These are phyloP conservation scores for Canis aureus DNA, from an alignment of 2,113 vertebrate species.

Conservation along the genomic window DNA sequence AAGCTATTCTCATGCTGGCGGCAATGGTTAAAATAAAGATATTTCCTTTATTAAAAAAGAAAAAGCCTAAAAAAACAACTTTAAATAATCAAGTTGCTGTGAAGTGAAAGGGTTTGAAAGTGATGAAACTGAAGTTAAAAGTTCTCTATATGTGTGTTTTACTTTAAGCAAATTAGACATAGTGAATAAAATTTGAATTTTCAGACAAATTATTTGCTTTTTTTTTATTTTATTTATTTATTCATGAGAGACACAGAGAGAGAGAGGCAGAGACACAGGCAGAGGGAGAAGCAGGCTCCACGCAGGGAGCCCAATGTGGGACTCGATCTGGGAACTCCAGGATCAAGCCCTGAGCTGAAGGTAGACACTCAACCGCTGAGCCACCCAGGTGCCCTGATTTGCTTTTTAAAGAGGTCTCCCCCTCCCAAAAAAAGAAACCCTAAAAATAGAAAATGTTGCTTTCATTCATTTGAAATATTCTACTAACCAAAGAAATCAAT, in stretches of 20 bases:
- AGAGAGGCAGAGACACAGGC: no score
- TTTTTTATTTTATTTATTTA: neutral
- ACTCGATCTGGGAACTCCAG: no score
- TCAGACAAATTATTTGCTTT: slow-evolving; percentile 44
- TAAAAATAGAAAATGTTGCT: slow-evolving; percentile 75
- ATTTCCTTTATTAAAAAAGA: slow-evolving; percentile 1
- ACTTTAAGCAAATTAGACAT: slow-evolving; percentile 56
- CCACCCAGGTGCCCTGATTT: neutral
- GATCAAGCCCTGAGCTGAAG: no score
- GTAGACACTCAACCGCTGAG: no score
- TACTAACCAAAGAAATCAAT: slow-evolving; percentile 76
- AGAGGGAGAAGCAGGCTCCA: no score
- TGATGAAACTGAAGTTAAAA: neutral
- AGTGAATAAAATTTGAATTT: slow-evolving; percentile 61
- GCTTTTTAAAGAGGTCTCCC: slow-evolving; percentile 58
- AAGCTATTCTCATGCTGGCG: neutral
- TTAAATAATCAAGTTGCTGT: slow-evolving; percentile 27
- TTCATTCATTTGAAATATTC: slow-evolving; percentile 68
- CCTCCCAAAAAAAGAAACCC: neutral
- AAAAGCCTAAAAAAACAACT: neutral
- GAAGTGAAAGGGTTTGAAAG: slow-evolving; percentile 31
- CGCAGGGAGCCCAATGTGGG: no score
- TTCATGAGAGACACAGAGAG: no score
- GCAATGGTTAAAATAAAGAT: neutral
- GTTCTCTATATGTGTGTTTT: slow-evolving; percentile 37